Evolutionary conservation across 2,113 vertebrate species (phyloP).

Genomic region (Sprattus sprattus): DNA sequence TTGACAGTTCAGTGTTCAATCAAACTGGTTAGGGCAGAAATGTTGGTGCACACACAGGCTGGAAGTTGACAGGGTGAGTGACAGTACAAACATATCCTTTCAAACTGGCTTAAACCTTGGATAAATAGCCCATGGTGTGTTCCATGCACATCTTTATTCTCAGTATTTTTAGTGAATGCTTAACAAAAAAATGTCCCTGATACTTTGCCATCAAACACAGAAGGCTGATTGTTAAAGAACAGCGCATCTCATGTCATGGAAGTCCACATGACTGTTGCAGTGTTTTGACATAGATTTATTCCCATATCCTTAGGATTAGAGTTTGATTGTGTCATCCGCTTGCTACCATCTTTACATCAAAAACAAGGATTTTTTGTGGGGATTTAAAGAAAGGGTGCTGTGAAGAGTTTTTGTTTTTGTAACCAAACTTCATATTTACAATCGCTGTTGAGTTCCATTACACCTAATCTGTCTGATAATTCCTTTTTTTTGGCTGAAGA

Average conservation of each 20-base stretch:
- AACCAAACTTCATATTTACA: not conserved
- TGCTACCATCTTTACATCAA: not conserved
- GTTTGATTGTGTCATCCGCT: not conserved
- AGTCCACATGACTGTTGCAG: not conserved
- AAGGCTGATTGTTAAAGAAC: not conserved
- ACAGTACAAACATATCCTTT: constrained; percentile 37
- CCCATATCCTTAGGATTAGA: not conserved
- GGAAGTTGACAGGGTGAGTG: constrained; percentile 47
- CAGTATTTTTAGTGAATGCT: not conserved
- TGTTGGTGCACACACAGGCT: constrained; percentile 28
- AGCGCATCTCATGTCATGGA: not conserved
- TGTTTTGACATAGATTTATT: not conserved
- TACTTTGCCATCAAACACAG: not conserved
- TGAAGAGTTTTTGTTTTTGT: not conserved
- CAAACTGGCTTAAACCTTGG: constrained; percentile 36
- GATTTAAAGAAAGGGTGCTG: too few species aligned
- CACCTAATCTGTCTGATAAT: not conserved
- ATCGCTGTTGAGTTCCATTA: not conserved
- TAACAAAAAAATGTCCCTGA: not conserved
- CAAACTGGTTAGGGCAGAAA: constrained; percentile 46
- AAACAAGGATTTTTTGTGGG: not conserved
- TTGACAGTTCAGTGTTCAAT: constrained; percentile 21
- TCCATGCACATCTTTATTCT: not conserved
- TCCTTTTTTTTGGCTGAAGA: not conserved
- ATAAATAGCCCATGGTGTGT: constrained; percentile 41